Evolutionary conservation across 2,888 invertebrate species (phyloP), one percentile per base, ranked within the genome.

Genomic region (Rhaphigaster nebulosa): DNA sequence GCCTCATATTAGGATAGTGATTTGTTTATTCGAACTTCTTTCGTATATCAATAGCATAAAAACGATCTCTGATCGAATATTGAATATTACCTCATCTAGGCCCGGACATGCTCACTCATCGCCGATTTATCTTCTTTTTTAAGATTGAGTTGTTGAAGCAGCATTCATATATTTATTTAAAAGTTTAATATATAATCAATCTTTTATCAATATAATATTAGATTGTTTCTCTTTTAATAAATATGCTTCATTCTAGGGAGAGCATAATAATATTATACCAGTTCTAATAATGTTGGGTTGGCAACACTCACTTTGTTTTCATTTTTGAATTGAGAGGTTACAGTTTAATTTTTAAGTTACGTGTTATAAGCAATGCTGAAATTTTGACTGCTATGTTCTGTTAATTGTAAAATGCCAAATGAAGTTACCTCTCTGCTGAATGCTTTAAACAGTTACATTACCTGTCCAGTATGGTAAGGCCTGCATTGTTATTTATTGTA

Each of bases 371-470:
- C 20, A 80, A 80, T 15, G 41, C 38, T 45, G 12, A n/a, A 84
- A 45, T 84, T 84, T 84, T 84, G 26, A 45, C 41, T 45, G 45
- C n/a, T 41, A 84, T 84, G 84, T n/a, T n/a, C 45, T 41, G 41
- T 84, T 50, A 50, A n/a, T n/a, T 84, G 41, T 84, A 84, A 84
- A 84, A 84, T 84, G 84, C 84, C 84, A 26, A 84, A 84, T 84
- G 84, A 84, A 84, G 41, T 12, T 84, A 84, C 41, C 45, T 50
- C 45, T 12, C 45, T 84, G 41, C 45, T 84, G 45, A 50, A 45
- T 84, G n/a, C 45, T 18, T 84, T 84, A 50, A 84, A 84, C 84
- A 84, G 45, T 84, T 84, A 45, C 13, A 84, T 84, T 45, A 84
- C 84, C 84, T 84, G 84, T 50, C 84, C 84, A n/a, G 45, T 50